Conservation (phyloP, 2,113 vertebrate species). For the Xerus inauris region DNA sequence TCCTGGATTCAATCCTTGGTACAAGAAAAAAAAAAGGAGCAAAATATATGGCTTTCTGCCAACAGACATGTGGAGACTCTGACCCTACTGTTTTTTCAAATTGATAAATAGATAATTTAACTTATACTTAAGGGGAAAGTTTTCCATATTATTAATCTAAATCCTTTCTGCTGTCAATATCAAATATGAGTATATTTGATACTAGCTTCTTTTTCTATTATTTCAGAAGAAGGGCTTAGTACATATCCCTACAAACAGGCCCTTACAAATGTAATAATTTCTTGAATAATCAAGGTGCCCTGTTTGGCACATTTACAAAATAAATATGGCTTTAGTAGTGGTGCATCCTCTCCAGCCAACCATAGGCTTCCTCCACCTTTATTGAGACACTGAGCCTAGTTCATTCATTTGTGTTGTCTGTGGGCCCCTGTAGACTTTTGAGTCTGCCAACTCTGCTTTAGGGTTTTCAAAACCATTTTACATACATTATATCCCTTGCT, state of each 20-base stretch:
- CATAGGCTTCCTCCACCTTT: no score
- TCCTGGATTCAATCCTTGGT: no score
- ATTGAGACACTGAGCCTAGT: not conserved
- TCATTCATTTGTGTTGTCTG: not conserved
- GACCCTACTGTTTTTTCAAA: not conserved
- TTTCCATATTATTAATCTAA: constrained; percentile 13
- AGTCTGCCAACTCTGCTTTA: not conserved
- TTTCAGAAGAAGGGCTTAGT: not conserved
- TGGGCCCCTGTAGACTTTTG: not conserved
- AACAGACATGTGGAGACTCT: not conserved
- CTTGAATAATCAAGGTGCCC: not conserved
- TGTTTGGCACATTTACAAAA: not conserved
- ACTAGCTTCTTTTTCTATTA: not conserved
- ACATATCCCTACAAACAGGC: not conserved
- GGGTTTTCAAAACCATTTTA: constrained; percentile 43
- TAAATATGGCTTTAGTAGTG: not conserved
- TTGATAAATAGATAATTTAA: not conserved
- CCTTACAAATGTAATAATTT: not conserved
- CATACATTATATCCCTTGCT: not conserved
- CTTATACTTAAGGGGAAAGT: constrained; percentile 14
- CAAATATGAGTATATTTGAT: not conserved
- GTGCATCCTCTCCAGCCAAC: not conserved
- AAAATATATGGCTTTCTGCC: not conserved
- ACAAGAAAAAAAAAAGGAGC: no score
- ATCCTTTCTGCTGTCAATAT: not conserved